A percentile compares a stretch with the other conserved stretches of the same genome.
phyloP scores from a whole-genome alignment of 2,888 invertebrate species.

The Pandemis cinnamomeana region DNA sequence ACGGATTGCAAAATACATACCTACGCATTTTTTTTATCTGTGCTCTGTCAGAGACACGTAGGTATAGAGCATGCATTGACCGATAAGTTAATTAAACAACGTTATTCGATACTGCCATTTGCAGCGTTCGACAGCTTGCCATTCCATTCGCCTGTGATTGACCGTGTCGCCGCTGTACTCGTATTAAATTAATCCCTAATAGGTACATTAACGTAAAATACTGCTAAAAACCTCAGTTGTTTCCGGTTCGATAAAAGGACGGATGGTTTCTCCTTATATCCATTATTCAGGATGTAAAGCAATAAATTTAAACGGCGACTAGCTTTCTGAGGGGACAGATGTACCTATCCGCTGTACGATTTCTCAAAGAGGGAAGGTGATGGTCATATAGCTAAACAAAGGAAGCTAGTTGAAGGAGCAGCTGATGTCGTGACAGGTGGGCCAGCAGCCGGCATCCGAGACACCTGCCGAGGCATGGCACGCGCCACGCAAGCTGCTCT shows the following conservation, averaged over 20 bases:
- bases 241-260: neutral
- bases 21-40: slow-evolving; percentile 35
- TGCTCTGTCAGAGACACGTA: slow-evolving; percentile 24
- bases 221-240: neutral
- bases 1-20: slow-evolving; percentile 39
- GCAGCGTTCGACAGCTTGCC: slow-evolving; percentile 11
- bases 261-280: neutral
- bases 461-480: slow-evolving; percentile 71
- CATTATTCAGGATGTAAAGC: neutral
- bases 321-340: slow-evolving; percentile 38
- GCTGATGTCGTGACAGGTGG: slow-evolving; percentile 81
- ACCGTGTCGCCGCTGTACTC: slow-evolving; percentile 1
- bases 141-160: slow-evolving; percentile 5
- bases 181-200: neutral
- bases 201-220: slow-evolving; percentile 1
- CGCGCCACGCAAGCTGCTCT: slow-evolving; percentile 79
- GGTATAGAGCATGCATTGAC: slow-evolving; percentile 38
- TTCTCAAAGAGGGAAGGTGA: slow-evolving; percentile 34
- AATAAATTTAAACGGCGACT: neutral
- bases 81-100: slow-evolving; percentile 42
- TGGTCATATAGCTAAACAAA: slow-evolving; percentile 55
- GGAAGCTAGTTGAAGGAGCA: slow-evolving; percentile 71
- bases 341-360: slow-evolving; percentile 30
- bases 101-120: slow-evolving; percentile 22
- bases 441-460: slow-evolving; percentile 71